phyloP scores from a whole-genome alignment of 2,113 vertebrate species.

The Manacus vitellinus region DNA sequence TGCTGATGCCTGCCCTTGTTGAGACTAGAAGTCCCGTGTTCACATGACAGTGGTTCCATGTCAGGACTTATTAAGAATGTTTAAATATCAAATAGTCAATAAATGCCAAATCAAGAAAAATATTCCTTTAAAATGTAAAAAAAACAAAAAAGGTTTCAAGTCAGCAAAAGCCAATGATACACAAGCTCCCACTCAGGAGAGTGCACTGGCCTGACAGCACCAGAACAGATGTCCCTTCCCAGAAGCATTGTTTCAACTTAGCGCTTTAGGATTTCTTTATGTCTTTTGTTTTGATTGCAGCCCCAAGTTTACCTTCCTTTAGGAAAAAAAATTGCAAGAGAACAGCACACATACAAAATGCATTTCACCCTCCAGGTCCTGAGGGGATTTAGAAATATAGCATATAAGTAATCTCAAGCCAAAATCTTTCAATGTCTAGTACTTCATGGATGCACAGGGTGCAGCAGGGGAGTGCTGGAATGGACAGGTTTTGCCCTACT shows the following conservation, averaged over 20 bases:
- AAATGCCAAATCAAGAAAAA: constrained; percentile 24
- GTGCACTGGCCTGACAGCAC: neutral
- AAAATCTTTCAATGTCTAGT: neutral
- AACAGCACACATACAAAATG: neutral
- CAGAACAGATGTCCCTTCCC: constrained; percentile 19
- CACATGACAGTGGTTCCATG: neutral
- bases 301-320: constrained; percentile 1
- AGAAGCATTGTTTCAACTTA: constrained; percentile 35
- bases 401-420: neutral
- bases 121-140: constrained; percentile 27
- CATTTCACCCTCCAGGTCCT: neutral
- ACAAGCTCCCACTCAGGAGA: neutral
- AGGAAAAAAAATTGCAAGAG: neutral
- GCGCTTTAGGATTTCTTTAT: constrained; percentile 48
- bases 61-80: neutral
- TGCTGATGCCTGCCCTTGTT: neutral
- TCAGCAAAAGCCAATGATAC: neutral
- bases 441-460: neutral
- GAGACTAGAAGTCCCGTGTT: neutral
- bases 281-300: constrained; percentile 50
- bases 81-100: constrained; percentile 10
- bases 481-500: neutral
- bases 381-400: neutral
- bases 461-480: neutral
- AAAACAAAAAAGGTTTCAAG: neutral